phyloP scores from a whole-genome alignment of 2,888 invertebrate species.

The Oegoconia quadripuncta region DNA sequence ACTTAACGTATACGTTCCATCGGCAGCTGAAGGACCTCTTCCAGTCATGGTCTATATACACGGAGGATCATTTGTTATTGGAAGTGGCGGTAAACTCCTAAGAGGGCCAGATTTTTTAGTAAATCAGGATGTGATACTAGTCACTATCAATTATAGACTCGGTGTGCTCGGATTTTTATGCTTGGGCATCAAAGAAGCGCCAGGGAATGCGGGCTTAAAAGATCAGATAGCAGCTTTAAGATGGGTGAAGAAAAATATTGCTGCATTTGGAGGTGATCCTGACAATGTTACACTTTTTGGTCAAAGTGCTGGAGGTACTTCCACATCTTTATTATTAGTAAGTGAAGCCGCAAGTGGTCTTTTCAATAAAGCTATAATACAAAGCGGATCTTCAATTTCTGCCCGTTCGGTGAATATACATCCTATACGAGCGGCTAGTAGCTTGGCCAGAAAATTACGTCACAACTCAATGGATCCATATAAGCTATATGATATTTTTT shows the following conservation, averaged over 20 bases:
- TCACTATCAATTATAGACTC: constrained; percentile 66
- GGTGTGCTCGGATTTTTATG: constrained; percentile 62
- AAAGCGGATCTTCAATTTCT: constrained; percentile 57
- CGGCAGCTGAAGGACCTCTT: constrained; percentile 31
- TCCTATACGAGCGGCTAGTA: constrained; percentile 52
- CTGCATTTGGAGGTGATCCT: constrained; percentile 63
- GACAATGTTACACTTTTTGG: constrained; percentile 65
- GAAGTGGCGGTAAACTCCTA: constrained; percentile 57
- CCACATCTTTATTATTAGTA: constrained; percentile 48
- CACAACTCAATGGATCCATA: constrained; percentile 48
- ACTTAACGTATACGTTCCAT: constrained; percentile 60
- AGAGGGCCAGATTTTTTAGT: constrained; percentile 60
- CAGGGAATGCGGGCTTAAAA: constrained; percentile 66
- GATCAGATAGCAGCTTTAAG: constrained; percentile 64
- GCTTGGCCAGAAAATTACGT: constrained; percentile 53
- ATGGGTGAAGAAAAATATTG: constrained; percentile 67
- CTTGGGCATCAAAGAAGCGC: constrained; percentile 60
- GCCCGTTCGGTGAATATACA: constrained; percentile 61
- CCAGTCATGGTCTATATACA: constrained; percentile 68
- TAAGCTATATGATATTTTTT: constrained; percentile 53
- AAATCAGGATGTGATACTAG: constrained; percentile 56
- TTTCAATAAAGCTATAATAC: constrained; percentile 57
- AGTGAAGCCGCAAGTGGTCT: constrained; percentile 52
- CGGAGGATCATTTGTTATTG: constrained; percentile 61
- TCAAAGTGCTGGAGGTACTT: constrained; percentile 63